Evolutionary conservation across 1,140 invertebrate species (phyloP), one percentile per base, ranked within the genome.

Genomic region (Drosophila baimaii): DNA sequence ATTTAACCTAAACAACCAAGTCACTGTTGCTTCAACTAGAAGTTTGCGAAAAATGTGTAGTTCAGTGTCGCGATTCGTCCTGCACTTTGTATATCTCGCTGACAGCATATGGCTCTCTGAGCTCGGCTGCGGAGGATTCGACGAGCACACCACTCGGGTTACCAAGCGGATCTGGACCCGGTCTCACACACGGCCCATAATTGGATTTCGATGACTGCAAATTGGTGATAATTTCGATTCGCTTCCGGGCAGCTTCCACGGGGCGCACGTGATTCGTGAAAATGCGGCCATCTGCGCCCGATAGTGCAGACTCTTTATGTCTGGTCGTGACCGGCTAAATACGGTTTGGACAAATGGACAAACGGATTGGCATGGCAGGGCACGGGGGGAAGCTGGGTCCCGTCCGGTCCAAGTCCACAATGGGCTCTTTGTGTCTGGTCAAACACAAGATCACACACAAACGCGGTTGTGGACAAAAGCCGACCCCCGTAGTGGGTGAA

Each of bases 131-230:
- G n/a, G 64, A 71, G 57, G 46, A 39, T 71, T 54, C 39, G 65
- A 61, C 59, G 55, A 56, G 55, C 39, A 35, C 62, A 17, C 19
- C 27, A 23, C 37, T 41, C 37, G 55, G 61, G 12, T 61, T 61
- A 43, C 55, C 37, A 70, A 56, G 44, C 35, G 46, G 62, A 54
- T 66, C 65, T 35, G 35, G n/a, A 33, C 33, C 43, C 51, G 33
- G 65, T 47, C 51, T 49, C 68, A 62, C 77, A 74, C 80, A 81
- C 69, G 72, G 73, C 68, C 54, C 70, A 72, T 90, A 91, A 91
- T 91, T 91, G 90, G 90, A 91, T 91, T 91, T 81, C 90, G 86
- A 91, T 91, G 90, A 91, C 85, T 91, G 90, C 85, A 90, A 91
- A 91, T 91, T 91, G 90, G 83, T 91, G 90, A 91, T 91, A 91